These are phyloP conservation scores for Lasioglossum malachurum DNA, from an alignment of 2,888 invertebrate genomes.

Conservation along the genomic window DNA sequence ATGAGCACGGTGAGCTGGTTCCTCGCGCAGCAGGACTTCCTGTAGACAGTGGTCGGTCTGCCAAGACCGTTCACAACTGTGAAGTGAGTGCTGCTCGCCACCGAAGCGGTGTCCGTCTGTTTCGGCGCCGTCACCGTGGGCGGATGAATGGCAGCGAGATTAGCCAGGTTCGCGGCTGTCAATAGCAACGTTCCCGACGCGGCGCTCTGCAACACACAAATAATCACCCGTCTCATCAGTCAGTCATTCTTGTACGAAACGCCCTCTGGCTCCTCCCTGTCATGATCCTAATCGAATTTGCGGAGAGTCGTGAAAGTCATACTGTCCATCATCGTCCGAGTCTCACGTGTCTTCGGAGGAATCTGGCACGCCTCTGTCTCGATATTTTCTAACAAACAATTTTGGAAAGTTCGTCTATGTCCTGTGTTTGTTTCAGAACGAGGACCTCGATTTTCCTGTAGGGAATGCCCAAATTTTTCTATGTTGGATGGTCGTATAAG, in stretches of 20 bases:
- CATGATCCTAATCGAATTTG: background rate
- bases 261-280: background rate
- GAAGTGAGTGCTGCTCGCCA: conserved; percentile 95
- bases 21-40: conserved; percentile 90
- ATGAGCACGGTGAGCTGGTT: conserved; percentile 94
- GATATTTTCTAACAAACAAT: background rate
- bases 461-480: background rate
- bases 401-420: background rate
- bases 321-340: background rate
- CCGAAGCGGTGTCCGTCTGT: conserved; percentile 89
- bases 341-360: background rate
- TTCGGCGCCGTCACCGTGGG: conserved; percentile 85
- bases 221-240: background rate
- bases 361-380: background rate
- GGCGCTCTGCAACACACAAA: conserved; percentile 88
- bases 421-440: background rate
- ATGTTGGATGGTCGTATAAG: background rate
- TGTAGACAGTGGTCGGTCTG: conserved; percentile 87
- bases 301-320: background rate
- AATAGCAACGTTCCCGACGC: conserved; percentile 92
- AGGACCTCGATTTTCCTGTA: background rate
- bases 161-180: conserved; percentile 90
- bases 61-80: conserved; percentile 93
- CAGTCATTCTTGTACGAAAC: background rate
- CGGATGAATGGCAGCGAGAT: conserved; percentile 84